Conservation (phyloP, 2,888 invertebrate genomes). For the Dasypolia templi region DNA sequence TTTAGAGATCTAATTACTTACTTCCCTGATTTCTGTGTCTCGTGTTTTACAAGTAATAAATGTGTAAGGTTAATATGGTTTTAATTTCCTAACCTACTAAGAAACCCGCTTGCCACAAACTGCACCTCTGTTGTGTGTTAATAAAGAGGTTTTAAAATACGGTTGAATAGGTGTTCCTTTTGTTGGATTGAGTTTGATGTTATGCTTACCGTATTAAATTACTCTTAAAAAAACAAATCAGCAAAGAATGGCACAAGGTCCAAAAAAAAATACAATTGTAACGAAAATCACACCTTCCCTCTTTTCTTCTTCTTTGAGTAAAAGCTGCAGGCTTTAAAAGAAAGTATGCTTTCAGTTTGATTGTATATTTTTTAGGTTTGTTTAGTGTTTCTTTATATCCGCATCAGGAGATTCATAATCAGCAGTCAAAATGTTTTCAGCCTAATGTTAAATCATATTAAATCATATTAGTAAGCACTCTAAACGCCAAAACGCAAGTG, state of each 20-base stretch:
- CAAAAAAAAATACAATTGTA: background rate
- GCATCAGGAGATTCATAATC: background rate
- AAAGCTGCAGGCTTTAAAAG: background rate
- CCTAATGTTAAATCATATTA: background rate
- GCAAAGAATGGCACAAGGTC: background rate
- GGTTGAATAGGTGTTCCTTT: background rate
- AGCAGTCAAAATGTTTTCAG: background rate
- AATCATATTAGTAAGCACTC: too few relatives aligned
- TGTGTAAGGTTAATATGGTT: too few relatives aligned
- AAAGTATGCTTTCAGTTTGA: conserved; percentile 3
- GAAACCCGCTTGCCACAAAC: too few relatives aligned
- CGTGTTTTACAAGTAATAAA: too few relatives aligned
- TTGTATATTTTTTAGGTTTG: conserved; percentile 7
- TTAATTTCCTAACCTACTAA: too few relatives aligned
- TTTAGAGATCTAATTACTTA: too few relatives aligned
- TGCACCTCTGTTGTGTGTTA: too few relatives aligned
- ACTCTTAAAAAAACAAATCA: background rate
- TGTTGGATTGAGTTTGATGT: background rate
- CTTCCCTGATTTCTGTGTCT: too few relatives aligned
- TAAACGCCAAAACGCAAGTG: too few relatives aligned
- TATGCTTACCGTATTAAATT: too few relatives aligned
- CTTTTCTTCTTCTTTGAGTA: background rate
- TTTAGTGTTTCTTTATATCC: too few relatives aligned
- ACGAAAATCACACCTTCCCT: background rate
- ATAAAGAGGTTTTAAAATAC: too few relatives aligned